Conservation (phyloP, 2,113 vertebrate species). For the Seriola dumerili region DNA sequence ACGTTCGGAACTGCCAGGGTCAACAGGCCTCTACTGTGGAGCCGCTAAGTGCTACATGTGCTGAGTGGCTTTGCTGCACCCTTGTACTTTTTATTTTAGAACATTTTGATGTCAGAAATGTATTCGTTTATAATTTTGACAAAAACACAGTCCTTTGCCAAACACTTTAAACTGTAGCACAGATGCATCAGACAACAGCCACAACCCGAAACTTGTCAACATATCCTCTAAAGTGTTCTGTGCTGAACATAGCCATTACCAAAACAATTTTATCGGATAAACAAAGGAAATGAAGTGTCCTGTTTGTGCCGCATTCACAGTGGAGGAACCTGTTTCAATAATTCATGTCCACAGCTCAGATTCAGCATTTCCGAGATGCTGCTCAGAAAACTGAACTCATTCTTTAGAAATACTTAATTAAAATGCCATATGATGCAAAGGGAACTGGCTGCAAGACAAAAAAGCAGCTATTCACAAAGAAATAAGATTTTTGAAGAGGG, state of each 20-base stretch:
- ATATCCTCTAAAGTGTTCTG: too few species aligned
- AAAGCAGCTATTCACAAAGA: too few species aligned
- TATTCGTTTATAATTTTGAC: neutral
- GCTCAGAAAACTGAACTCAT: neutral
- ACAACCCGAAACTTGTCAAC: neutral
- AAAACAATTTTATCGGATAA: neutral
- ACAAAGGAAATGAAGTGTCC: neutral
- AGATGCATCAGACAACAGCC: neutral
- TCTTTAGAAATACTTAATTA: too few species aligned
- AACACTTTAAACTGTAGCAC: neutral
- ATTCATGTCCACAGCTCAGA: neutral
- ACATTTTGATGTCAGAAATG: conserved; percentile 20
- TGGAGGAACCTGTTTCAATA: neutral
- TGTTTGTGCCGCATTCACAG: neutral
- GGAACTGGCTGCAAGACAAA: too few species aligned
- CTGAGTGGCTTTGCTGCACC: conserved; percentile 15
- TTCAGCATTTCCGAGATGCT: neutral
- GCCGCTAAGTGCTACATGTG: conserved; percentile 5
- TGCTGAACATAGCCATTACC: neutral
- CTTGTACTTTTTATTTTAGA: conserved; percentile 10
- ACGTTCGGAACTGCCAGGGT: conserved; percentile 4
- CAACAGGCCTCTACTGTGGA: conserved; percentile 19
- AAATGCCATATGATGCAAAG: too few species aligned
- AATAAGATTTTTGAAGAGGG: neutral
- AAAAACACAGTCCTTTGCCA: too few species aligned